A percentile compares a stretch with the other conserved stretches of the same genome.
These are phyloP conservation scores for Sternotherus odoratus DNA, from an alignment of 2,797 vertebrate species.

Conservation along the genomic window DNA sequence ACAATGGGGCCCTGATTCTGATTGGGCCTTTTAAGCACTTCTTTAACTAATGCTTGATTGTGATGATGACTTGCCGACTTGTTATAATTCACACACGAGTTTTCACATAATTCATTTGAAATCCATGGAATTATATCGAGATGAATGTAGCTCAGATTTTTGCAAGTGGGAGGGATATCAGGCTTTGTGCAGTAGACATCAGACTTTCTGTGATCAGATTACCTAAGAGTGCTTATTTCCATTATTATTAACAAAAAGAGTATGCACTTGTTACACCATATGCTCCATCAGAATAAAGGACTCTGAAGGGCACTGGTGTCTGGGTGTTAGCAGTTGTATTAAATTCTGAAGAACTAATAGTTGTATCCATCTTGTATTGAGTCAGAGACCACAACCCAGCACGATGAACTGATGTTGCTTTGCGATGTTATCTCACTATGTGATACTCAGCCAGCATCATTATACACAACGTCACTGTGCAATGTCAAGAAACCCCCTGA, in stretches of 20 bases:
- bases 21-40: not conserved
- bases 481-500: not conserved
- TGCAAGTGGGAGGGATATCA: not conserved
- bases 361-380: not conserved
- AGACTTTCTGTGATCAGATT: not conserved
- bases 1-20: not conserved
- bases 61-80: not conserved
- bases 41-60: not conserved
- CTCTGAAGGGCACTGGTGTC: not conserved
- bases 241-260: not conserved
- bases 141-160: not conserved
- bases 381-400: not conserved
- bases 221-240: not conserved
- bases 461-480: not conserved
- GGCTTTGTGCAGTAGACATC: not conserved
- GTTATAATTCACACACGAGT: accelerated
- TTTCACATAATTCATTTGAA: not conserved
- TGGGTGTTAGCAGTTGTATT: not conserved
- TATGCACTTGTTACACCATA: not conserved
- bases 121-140: not conserved
- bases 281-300: not conserved
- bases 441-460: not conserved
- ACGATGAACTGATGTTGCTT: not conserved
- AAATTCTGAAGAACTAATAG: not conserved
- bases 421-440: not conserved